Percentiles rank a stretch among this genome's conserved stretches.
Conservation (phyloP, 1,140 invertebrate genomes). For the Drosophila sturtevanti region DNA sequence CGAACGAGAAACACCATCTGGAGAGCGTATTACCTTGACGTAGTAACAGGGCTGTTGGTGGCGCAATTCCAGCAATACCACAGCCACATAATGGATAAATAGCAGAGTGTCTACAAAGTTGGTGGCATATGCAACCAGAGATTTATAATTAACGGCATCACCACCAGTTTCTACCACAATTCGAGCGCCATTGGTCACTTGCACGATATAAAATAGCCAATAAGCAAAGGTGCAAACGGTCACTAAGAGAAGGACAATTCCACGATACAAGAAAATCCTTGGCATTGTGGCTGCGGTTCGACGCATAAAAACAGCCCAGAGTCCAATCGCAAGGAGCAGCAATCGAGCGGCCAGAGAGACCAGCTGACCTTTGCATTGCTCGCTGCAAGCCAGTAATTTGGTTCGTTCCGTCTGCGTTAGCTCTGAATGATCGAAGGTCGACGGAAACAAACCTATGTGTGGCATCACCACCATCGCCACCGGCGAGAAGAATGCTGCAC, state of each 20-base stretch:
- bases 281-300: conserved; percentile 94
- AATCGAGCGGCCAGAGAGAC: conserved; percentile 96
- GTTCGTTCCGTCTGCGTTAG: conserved; percentile 84
- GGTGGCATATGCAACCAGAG: conserved; percentile 94
- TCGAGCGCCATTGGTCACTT: conserved; percentile 91
- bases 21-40: conserved; percentile 95
- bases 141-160: conserved; percentile 91
- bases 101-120: conserved; percentile 95
- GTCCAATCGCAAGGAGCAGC: conserved; percentile 93
- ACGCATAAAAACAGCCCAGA: conserved; percentile 94
- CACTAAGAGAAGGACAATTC: conserved; percentile 93
- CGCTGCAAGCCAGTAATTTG: conserved; percentile 88
- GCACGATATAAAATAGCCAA: conserved; percentile 98
- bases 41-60: conserved; percentile 95
- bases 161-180: conserved; percentile 88
- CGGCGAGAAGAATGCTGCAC: conserved; percentile 94
- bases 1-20: conserved; percentile 93
- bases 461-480: conserved; percentile 97
- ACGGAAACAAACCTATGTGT: conserved; percentile 91
- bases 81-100: conserved; percentile 97
- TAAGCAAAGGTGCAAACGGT: conserved; percentile 96
- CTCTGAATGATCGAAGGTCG: conserved; percentile 83
- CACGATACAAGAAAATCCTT: conserved; percentile 94
- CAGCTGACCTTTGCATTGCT: conserved; percentile 92
- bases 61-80: conserved; percentile 95